Conservation (phyloP, 2,888 invertebrate species). For the Allophyes oxyacanthae region DNA sequence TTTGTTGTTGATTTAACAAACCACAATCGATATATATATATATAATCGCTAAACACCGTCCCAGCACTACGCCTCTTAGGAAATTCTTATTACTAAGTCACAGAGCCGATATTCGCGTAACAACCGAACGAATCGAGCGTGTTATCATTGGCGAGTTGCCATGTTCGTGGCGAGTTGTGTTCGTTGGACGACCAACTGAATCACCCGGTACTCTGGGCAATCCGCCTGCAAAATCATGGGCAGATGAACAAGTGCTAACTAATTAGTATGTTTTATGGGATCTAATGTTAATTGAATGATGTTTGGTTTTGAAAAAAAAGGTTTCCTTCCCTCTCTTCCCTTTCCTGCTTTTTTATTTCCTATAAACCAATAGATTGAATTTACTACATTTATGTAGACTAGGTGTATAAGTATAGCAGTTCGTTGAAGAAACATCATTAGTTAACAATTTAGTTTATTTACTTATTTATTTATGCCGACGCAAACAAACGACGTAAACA, state of each 20-base stretch:
- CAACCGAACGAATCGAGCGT: conserved; percentile 46
- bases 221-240: conserved; percentile 41
- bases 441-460: too few species aligned
- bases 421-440: too few species aligned
- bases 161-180: conserved; percentile 55
- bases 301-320: too few species aligned
- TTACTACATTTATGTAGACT: too few species aligned
- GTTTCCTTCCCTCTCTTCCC: too few species aligned
- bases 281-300: too few species aligned
- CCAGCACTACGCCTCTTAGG: conserved; percentile 39
- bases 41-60: conserved; percentile 10
- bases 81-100: conserved; percentile 49
- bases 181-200: conserved; percentile 60
- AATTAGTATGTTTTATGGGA: too few species aligned
- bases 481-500: too few species aligned
- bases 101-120: conserved; percentile 51
- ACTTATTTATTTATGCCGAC: too few species aligned
- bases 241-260: conserved; percentile 13
- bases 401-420: too few species aligned
- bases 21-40: conserved; percentile 30
- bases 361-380: too few species aligned
- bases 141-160: conserved; percentile 64
- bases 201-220: conserved; percentile 46
- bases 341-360: too few species aligned
- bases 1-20: conserved; percentile 15